These are phyloP conservation scores for Catagonus wagneri DNA, from an alignment of 2,113 vertebrate species.

Conservation along the genomic window DNA sequence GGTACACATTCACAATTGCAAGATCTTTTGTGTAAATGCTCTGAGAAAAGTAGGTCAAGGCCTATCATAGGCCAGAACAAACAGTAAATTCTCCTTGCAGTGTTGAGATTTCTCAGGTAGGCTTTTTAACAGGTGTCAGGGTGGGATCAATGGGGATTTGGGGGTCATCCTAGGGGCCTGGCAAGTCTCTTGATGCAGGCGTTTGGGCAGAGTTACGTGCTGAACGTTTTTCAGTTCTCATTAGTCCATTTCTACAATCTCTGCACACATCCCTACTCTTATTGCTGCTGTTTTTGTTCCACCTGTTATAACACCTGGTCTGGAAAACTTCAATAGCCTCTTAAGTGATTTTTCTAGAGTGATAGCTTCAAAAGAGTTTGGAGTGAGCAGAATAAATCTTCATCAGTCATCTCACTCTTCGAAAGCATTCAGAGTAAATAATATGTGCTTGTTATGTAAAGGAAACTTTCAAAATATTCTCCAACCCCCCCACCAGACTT, in stretches of 20 bases:
- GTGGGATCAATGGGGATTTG: neutral
- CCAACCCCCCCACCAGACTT: neutral
- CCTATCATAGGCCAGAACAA: neutral
- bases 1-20: neutral
- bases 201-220: neutral
- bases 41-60: conserved; percentile 6
- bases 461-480: neutral
- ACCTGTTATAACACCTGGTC: neutral
- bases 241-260: neutral
- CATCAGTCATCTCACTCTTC: neutral
- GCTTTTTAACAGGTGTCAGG: neutral
- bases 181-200: neutral
- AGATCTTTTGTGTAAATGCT: neutral
- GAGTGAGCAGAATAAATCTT: conserved; percentile 3
- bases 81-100: neutral
- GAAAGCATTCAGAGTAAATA: neutral
- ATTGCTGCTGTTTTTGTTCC: neutral
- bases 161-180: neutral
- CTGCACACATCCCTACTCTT: neutral
- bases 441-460: conserved; percentile 28
- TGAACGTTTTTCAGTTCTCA: neutral
- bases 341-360: neutral
- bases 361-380: neutral
- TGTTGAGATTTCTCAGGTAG: conserved; percentile 6
- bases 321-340: neutral